phyloP scores from a whole-genome alignment of 1,140 invertebrate species.

The Procambarus virginalis region DNA sequence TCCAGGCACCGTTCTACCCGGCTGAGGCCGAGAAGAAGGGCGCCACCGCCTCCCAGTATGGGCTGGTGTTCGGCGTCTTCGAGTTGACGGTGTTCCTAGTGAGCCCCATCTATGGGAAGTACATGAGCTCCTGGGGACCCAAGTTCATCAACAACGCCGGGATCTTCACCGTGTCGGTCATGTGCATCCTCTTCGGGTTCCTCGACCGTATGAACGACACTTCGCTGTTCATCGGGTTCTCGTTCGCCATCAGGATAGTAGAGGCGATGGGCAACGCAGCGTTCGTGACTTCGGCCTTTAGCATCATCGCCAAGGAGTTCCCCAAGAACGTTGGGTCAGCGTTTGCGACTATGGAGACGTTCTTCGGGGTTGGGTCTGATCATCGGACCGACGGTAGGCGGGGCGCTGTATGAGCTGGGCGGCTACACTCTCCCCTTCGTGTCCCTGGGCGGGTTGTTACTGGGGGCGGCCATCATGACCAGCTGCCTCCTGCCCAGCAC shows the following conservation, averaged over 20 bases:
- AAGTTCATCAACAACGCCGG: conserved; percentile 90
- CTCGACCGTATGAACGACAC: conserved; percentile 88
- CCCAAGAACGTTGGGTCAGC: conserved; percentile 91
- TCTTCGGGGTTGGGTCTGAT: conserved; percentile 91
- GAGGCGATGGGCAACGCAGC: conserved; percentile 94
- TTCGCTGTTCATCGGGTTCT: conserved; percentile 87
- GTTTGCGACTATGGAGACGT: conserved; percentile 91
- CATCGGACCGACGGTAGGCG: conserved; percentile 89
- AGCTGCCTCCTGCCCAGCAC: conserved; percentile 83
- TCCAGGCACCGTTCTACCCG: conserved; percentile 78
- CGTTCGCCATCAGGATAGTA: conserved; percentile 89
- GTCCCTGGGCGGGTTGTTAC: conserved; percentile 84
- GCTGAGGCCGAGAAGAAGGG: conserved; percentile 88
- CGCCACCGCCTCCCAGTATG: conserved; percentile 89
- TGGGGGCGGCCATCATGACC: conserved; percentile 84
- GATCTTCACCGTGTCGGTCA: conserved; percentile 85
- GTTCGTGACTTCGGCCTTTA: conserved; percentile 92
- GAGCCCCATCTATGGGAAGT: conserved; percentile 90
- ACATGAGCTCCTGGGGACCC: conserved; percentile 86
- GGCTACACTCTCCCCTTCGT: conserved; percentile 92
- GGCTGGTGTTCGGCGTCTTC: conserved; percentile 93
- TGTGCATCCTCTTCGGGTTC: conserved; percentile 78
- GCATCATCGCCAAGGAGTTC: conserved; percentile 95
- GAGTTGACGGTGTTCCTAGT: conserved; percentile 92
- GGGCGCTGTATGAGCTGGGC: conserved; percentile 85